phyloP scores from a whole-genome alignment of 2,113 vertebrate genomes.

The Pyxicephalus adspersus region DNA sequence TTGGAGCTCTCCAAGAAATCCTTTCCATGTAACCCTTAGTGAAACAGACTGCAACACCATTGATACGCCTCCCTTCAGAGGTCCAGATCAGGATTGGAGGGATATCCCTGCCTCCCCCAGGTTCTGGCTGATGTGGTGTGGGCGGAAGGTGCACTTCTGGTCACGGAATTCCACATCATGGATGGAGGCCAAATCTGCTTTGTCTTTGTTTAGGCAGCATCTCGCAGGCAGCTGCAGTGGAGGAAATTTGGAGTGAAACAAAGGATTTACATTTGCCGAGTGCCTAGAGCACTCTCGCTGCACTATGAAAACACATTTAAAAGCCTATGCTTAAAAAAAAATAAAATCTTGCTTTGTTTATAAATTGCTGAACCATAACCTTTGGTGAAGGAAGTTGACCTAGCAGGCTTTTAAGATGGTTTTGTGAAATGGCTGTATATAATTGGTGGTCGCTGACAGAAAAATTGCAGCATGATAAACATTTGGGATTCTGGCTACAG shows the following conservation, averaged over 20 bases:
- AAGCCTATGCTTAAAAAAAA: not conserved
- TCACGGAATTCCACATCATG: constrained; percentile 3
- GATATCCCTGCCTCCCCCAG: not conserved
- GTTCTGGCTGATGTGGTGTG: not conserved
- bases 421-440: not conserved
- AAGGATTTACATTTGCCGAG: constrained; percentile 23
- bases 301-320: constrained; percentile 1
- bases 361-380: not conserved
- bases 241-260: constrained; percentile 18
- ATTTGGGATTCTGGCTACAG: too few relatives aligned
- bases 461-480: not conserved
- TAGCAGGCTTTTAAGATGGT: not conserved
- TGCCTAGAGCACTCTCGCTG: not conserved
- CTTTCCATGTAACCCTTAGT: not conserved
- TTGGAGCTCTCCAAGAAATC: constrained; percentile 8
- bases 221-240: not conserved
- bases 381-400: not conserved
- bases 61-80: not conserved
- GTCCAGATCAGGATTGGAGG: not conserved
- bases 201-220: constrained; percentile 32
- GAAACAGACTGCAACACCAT: not conserved
- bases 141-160: constrained; percentile 4
- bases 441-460: not conserved
- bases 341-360: not conserved
- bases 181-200: not conserved